Evolutionary conservation across 2,797 vertebrate species (phyloP), one percentile per base, ranked within the genome.

Genomic region (Masticophis lateralis): DNA sequence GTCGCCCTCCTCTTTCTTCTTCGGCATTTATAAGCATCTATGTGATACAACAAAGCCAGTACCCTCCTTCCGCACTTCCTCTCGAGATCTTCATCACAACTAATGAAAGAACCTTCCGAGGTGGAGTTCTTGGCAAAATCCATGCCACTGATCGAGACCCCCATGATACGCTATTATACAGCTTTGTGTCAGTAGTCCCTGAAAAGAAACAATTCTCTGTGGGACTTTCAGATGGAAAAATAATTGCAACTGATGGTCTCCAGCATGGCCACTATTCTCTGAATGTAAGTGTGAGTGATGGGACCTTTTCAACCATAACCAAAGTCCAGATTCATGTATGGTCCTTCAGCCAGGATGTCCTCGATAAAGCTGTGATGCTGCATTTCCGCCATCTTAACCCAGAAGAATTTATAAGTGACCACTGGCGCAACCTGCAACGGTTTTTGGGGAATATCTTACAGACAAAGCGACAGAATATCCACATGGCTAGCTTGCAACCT

Each of bases 91-190:
- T 99, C 97, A 98, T 99, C 97, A 99, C 98, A 55, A 98, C 97
- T 0, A 96, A 97, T 0, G 98, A 98, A 18, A 96, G 97, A 11
- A 96, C 97, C 25, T 98, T 99, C 93, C 97, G 98, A 74, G 98
- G 98, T 0, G 98, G 98, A 0, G 98, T 99, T 87, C 97, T 99
- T 16, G 99, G 99, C 47, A 98, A 98, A 94, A 98, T 99, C 83
- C 99, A 99, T 0, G 99, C 99, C 90, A 98, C 99, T 0, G 99
- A 99, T 96, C 98, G 98, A 95, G 99, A 99, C 95, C 98, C 98
- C 5, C 98, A 99, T 2, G 99, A 99, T 79, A 97, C 97, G 0
- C 96, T 99, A 88, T 95, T 96, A 91, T 99, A 98, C 96, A 97
- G 95, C n/a, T 95, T 99, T 96, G 96, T 97, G 5, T 98, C 97